phyloP scores from a whole-genome alignment of 1,140 invertebrate genomes.

The Aricia agestis region DNA sequence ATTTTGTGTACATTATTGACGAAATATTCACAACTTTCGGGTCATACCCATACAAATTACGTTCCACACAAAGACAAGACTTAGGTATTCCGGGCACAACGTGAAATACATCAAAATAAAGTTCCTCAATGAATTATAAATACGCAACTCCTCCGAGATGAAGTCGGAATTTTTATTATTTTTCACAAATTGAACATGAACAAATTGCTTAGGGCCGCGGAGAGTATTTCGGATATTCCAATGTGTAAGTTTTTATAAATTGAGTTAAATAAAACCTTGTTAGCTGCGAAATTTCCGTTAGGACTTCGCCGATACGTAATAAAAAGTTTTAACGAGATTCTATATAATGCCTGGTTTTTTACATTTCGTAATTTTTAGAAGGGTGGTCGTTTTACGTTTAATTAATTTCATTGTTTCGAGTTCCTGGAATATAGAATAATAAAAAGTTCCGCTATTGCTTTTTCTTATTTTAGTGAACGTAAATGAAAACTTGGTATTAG shows the following conservation, averaged over 20 bases:
- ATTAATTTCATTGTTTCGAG: background rate
- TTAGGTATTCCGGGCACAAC: background rate
- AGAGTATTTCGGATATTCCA: background rate
- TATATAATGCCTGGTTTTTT: background rate
- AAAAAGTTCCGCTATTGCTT: too few relatives aligned
- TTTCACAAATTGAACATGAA: background rate
- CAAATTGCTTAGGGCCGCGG: background rate
- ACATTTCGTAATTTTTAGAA: background rate
- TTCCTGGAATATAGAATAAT: background rate
- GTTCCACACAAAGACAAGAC: background rate
- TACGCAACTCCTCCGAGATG: conserved; percentile 8
- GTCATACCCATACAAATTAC: background rate
- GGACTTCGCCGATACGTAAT: background rate
- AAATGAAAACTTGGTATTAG: background rate
- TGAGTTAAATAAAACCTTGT: conserved; percentile 5
- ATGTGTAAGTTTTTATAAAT: conserved; percentile 10
- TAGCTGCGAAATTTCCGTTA: background rate
- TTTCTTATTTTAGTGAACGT: background rate
- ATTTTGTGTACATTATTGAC: background rate
- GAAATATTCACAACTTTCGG: background rate
- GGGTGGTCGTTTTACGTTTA: background rate
- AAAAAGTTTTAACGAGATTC: background rate
- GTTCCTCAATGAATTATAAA: conserved; percentile 15
- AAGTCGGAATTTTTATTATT: conserved; percentile 6
- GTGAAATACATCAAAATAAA: conserved; percentile 12